Evolutionary conservation across 2,888 invertebrate species (phyloP).

Genomic region (Drosophila emarginata): DNA sequence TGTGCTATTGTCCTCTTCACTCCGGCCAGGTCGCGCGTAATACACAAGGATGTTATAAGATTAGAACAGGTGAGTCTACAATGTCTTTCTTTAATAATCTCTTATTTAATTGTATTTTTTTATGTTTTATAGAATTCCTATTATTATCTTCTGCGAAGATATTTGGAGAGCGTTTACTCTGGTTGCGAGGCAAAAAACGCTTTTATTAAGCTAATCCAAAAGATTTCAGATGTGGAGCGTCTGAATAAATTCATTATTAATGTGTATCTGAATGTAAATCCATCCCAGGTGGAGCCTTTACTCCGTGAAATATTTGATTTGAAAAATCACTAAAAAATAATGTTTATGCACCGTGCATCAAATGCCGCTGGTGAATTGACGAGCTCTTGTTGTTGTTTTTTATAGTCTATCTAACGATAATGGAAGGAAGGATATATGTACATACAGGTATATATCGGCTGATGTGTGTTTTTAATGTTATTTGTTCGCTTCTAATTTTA

Average conservation of each 20-base stretch:
- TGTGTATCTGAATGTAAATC: constrained; percentile 96
- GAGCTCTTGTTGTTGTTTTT: constrained; percentile 62
- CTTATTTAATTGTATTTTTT: background rate
- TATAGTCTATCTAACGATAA: constrained; percentile 39
- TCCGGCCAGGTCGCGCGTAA: constrained; percentile 90
- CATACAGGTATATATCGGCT: constrained; percentile 21
- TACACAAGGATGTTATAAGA: constrained; percentile 92
- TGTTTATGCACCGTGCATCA: constrained; percentile 47
- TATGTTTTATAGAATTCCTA: constrained; percentile 89
- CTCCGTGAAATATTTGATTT: constrained; percentile 97
- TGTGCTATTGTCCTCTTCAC: constrained; percentile 95
- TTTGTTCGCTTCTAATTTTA: constrained; percentile 70
- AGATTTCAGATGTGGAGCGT: constrained; percentile 93
- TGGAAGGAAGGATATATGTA: background rate
- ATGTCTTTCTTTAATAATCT: too few species aligned
- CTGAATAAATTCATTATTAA: constrained; percentile 95
- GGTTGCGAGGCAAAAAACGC: constrained; percentile 94
- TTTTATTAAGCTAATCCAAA: constrained; percentile 93
- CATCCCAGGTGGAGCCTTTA: constrained; percentile 94
- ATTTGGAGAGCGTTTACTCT: constrained; percentile 91
- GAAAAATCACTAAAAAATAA: constrained; percentile 84
- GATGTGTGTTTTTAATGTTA: constrained; percentile 45
- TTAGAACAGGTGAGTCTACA: constrained; percentile 88
- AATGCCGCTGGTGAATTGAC: constrained; percentile 51
- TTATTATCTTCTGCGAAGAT: constrained; percentile 92